Evolutionary conservation across 2,113 vertebrate genomes (phyloP), one percentile per base, ranked within the genome.

Genomic region (Balaeniceps rex): DNA sequence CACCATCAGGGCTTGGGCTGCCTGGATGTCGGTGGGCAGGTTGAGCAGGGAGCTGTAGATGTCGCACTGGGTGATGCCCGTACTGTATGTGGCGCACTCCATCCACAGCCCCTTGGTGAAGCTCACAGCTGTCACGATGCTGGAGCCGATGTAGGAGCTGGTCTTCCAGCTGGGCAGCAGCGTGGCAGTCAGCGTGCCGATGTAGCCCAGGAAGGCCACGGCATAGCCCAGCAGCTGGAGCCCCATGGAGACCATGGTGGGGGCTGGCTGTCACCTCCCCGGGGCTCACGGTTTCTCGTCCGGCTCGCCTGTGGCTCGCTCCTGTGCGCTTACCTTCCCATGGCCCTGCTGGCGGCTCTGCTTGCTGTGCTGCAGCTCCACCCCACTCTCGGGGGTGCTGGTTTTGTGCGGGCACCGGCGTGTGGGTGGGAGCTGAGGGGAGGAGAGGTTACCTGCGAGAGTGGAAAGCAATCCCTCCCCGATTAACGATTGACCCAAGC

Each of bases 101-200:
- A 99, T 99, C 99, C 99, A 99, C 66, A 99, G 98, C 42, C 99
- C 99, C 92, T 99, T 98, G 98, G 98, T 98, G 98, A 98, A 99
- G 88, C 97, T 98, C 44, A 99, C 98, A 0, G 99, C 99, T 0
- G 99, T 99, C 77, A 99, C 98, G 5, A 99, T 99, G 97, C 99
- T 99, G 94, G 99, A 97, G 64, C 99, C 99, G 1, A 99, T 97
- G 92, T 99, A 99, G 42, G 99, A 98, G 11, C 99, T 99, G 33
- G 92, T 98, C 97, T 98, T 98, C 99, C 99, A 99, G 95, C 96
- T 98, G 5, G 99, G 99, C 34, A 99, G 98, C 52, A 99, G 95
- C 1, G 99, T 99, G 97, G 99, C 93, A 0, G 98, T 97, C 95
- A 99, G 79, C 0, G 99, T 99, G 14, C 99, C 99, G 74, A 99